Conservation (phyloP, 2,888 invertebrate genomes). For the Amblyteles armatorius region DNA sequence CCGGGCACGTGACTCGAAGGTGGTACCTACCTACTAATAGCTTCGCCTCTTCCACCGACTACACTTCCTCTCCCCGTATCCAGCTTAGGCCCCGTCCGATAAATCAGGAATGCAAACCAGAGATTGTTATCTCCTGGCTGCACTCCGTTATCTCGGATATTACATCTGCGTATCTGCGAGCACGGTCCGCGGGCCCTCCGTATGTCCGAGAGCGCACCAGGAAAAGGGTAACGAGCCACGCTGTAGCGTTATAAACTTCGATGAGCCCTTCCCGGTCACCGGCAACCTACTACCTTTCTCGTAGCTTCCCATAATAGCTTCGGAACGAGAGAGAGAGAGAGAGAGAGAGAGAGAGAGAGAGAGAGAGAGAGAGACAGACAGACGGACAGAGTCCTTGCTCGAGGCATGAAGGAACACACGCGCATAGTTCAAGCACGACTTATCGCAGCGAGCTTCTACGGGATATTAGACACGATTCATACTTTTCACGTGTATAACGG, state of each 20-base stretch:
- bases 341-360: too few species aligned
- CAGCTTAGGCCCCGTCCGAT: conserved; percentile 58
- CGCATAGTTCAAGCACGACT: neutral
- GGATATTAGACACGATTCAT: conserved; percentile 11
- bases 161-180: conserved; percentile 56
- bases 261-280: conserved; percentile 42
- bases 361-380: too few species aligned
- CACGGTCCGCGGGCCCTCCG: conserved; percentile 1
- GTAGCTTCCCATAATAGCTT: conserved; percentile 40
- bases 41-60: conserved; percentile 40
- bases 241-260: conserved; percentile 60
- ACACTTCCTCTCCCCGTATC: conserved; percentile 51
- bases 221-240: conserved; percentile 62
- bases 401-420: neutral
- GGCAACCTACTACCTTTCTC: conserved; percentile 9
- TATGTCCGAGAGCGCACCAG: neutral
- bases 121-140: conserved; percentile 64
- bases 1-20: neutral
- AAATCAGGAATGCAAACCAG: conserved; percentile 66
- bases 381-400: neutral
- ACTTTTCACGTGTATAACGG: neutral
- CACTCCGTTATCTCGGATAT: conserved; percentile 62
- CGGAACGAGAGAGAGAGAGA: neutral
- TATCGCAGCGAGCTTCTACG: neutral
- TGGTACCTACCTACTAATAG: neutral